These are phyloP conservation scores for Erynnis tages DNA, from an alignment of 2,888 invertebrate species.

Conservation along the genomic window DNA sequence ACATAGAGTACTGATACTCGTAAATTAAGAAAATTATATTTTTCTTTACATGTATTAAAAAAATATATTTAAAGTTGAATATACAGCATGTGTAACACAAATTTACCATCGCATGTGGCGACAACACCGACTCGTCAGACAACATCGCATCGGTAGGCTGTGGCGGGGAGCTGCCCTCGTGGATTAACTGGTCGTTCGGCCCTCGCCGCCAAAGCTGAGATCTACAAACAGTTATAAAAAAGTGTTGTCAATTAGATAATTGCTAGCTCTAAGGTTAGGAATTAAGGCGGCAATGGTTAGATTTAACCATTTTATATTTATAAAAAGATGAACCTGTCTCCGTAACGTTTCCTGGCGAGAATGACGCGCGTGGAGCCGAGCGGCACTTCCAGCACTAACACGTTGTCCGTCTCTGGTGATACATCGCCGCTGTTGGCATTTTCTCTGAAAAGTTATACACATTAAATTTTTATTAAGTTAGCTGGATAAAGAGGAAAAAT, in stretches of 20 bases:
- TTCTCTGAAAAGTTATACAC: slow-evolving; percentile 4
- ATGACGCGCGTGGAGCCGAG: slow-evolving; percentile 84
- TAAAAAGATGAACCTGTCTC: slow-evolving; percentile 57
- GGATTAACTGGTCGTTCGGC: slow-evolving; percentile 92
- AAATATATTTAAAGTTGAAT: no score
- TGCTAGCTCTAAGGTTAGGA: no score
- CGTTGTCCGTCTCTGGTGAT: slow-evolving; percentile 83
- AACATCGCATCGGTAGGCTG: slow-evolving; percentile 64
- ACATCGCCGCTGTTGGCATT: slow-evolving; percentile 3
- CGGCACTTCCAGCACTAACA: slow-evolving; percentile 91
- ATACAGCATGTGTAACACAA: no score
- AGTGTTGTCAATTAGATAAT: no score
- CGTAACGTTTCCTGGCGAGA: slow-evolving; percentile 85
- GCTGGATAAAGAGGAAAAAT: no score
- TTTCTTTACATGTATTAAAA: no score
- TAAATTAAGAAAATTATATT: no score
- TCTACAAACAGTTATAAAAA: no score
- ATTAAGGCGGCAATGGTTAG: no score
- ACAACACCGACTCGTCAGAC: slow-evolving; percentile 56
- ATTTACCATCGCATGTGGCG: slow-evolving; percentile 70
- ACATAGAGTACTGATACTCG: no score
- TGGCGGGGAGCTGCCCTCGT: slow-evolving; percentile 93
- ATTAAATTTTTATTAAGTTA: no score
- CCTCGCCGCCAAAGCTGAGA: slow-evolving; percentile 98
- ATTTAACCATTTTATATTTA: no score